These are phyloP conservation scores for Poeciliopsis presidionis DNA, from an alignment of 2,797 vertebrate species.

Conservation along the genomic window DNA sequence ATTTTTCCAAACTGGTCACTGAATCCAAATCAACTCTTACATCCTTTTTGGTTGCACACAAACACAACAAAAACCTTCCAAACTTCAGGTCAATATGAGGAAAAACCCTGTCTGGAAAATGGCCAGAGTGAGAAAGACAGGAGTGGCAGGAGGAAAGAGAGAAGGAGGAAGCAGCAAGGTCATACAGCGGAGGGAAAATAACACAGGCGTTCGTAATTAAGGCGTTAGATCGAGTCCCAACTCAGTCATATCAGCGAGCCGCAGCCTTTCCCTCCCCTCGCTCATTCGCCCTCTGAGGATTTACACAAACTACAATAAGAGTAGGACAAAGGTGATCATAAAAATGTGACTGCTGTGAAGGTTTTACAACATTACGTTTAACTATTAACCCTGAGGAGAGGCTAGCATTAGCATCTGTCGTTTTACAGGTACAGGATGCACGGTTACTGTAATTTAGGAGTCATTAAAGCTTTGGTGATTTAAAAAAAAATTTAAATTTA, in stretches of 20 bases:
- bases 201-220: slow-evolving; percentile 59
- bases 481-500: neutral
- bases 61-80: neutral
- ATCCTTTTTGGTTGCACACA: neutral
- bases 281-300: slow-evolving; percentile 28
- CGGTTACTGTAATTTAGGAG: neutral
- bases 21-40: neutral
- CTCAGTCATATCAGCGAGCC: slow-evolving; percentile 67
- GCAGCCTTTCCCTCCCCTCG: slow-evolving; percentile 69
- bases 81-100: neutral
- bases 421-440: neutral
- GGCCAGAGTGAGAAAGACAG: slow-evolving; percentile 41
- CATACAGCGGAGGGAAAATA: slow-evolving; percentile 60
- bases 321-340: neutral
- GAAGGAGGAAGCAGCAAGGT: slow-evolving; percentile 61
- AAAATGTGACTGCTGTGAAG: slow-evolving; percentile 2
- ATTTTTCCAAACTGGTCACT: neutral
- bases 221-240: slow-evolving; percentile 49
- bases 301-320: slow-evolving; percentile 40
- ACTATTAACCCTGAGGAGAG: neutral
- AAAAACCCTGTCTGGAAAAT: slow-evolving; percentile 11
- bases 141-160: slow-evolving; percentile 41
- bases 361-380: neutral
- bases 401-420: neutral
- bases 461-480: neutral